phyloP scores from a whole-genome alignment of 2,797 vertebrate genomes.

The Anguilla anguilla region DNA sequence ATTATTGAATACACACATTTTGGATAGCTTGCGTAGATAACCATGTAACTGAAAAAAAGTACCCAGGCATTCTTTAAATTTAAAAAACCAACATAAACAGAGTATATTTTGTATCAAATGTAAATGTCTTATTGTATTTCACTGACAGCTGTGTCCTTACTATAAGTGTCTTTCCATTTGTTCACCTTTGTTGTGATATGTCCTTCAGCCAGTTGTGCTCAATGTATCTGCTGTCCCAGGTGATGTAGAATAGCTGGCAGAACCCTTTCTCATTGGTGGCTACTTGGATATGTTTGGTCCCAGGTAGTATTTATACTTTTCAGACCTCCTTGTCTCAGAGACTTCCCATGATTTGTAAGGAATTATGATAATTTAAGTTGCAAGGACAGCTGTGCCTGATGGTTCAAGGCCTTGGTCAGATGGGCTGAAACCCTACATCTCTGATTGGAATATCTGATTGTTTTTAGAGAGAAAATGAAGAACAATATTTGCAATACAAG shows the following conservation, averaged over 20 bases:
- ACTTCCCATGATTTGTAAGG: neutral
- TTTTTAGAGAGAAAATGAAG: neutral
- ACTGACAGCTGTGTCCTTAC: neutral
- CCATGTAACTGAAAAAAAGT: neutral
- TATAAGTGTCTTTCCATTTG: neutral
- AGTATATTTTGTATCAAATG: neutral
- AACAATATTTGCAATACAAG: neutral
- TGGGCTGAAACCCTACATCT: neutral
- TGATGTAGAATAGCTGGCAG: neutral
- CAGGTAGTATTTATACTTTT: slow-evolving; percentile 18
- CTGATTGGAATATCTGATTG: neutral
- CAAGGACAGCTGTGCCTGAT: neutral
- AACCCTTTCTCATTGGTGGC: neutral
- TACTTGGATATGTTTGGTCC: neutral
- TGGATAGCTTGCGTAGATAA: neutral
- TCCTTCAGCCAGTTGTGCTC: neutral
- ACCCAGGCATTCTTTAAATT: neutral
- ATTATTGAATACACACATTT: neutral
- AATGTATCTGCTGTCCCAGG: neutral
- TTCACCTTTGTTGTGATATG: neutral
- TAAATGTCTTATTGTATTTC: neutral
- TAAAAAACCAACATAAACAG: neutral
- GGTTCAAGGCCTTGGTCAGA: neutral
- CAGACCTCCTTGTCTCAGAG: neutral
- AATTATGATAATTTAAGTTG: neutral